Evolutionary conservation across 2,797 vertebrate species (phyloP).

Genomic region (Micromesistius poutassou): DNA sequence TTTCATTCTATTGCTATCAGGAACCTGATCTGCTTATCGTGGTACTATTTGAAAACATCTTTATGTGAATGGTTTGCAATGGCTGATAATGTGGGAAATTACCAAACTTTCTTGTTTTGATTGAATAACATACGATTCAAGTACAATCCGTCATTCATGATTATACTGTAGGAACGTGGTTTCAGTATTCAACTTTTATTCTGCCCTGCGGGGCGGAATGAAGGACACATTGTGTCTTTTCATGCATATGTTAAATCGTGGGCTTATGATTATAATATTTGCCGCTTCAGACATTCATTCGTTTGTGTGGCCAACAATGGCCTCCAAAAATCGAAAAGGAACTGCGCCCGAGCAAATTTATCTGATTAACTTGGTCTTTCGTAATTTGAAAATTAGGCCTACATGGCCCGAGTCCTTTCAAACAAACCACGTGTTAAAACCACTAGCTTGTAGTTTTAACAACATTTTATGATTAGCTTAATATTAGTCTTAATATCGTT

Average conservation of each 20-base stretch:
- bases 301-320: not conserved
- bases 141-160: not conserved
- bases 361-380: not conserved
- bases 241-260: not conserved
- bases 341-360: not conserved
- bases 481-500: not conserved
- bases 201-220: not conserved
- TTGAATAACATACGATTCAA: not conserved
- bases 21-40: not conserved
- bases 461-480: not conserved
- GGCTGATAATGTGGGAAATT: not conserved
- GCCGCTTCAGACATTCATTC: not conserved
- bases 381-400: no score
- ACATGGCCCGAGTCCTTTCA: not conserved
- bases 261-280: not conserved
- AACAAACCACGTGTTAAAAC: not conserved
- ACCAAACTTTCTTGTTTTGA: not conserved
- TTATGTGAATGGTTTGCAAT: not conserved
- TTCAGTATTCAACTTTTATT: not conserved
- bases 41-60: not conserved
- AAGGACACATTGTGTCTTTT: not conserved
- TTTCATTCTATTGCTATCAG: not conserved
- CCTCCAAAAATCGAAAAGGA: not conserved
- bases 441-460: not conserved
- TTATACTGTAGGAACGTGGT: not conserved